Percentiles rank a stretch among this genome's conserved stretches.
These are phyloP conservation scores for Pristionchus pacificus DNA, from an alignment of 1,140 invertebrate genomes.

Conservation along the genomic window DNA sequence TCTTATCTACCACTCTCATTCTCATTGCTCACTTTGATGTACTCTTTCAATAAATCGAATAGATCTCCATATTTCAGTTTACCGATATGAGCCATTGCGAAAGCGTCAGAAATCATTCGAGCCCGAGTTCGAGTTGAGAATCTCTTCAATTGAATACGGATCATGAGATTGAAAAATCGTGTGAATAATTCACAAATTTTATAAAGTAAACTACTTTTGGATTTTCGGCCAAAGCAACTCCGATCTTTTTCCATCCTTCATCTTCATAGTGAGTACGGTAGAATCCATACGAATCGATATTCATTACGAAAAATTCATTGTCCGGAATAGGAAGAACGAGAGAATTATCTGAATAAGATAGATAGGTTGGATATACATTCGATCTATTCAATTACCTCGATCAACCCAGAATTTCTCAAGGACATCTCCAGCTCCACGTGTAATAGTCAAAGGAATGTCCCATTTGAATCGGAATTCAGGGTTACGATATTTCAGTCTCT, in stretches of 20 bases:
- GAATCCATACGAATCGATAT: constrained; percentile 16
- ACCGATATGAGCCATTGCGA: constrained; percentile 20
- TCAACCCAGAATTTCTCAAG: background rate
- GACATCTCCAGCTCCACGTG: background rate
- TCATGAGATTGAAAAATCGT: too few relatives aligned
- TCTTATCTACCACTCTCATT: background rate
- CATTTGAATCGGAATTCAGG: constrained; percentile 26
- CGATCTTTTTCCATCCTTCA: constrained; percentile 21
- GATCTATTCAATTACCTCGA: constrained; percentile 24
- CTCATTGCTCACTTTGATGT: constrained; percentile 10
- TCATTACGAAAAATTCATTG: constrained; percentile 3
- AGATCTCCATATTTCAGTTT: constrained; percentile 13
- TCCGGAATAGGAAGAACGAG: background rate
- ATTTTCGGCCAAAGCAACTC: constrained; percentile 10
- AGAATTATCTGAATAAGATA: background rate
- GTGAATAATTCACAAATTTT: background rate
- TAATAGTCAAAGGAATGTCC: constrained; percentile 31
- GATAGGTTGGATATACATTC: background rate
- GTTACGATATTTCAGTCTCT: constrained; percentile 9
- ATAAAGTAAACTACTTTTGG: constrained; percentile 1
- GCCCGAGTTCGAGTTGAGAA: constrained; percentile 14
- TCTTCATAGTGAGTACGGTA: constrained; percentile 12
- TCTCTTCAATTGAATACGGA: constrained; percentile 8
- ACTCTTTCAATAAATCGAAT: constrained; percentile 6
- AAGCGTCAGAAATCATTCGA: constrained; percentile 19